These are phyloP conservation scores for Bombylius major DNA, from an alignment of 2,888 invertebrate genomes.

Conservation along the genomic window DNA sequence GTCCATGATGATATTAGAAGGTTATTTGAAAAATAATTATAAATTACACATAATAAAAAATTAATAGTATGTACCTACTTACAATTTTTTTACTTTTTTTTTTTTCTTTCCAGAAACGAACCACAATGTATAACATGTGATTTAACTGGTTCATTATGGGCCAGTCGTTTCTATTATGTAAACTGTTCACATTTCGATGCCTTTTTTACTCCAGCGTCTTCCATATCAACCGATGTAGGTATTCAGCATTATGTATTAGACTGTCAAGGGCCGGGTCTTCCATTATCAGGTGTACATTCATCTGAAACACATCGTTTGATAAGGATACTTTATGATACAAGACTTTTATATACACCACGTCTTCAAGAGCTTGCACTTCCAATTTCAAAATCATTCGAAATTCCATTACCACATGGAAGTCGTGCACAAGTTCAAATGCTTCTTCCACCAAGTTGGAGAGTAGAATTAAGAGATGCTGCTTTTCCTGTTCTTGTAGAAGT, in stretches of 20 bases:
- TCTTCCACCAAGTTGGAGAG: slow-evolving; percentile 79
- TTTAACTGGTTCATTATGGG: slow-evolving; percentile 59
- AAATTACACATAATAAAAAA: not conserved
- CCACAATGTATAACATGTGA: slow-evolving; percentile 82
- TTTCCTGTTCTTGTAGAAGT: slow-evolving; percentile 83
- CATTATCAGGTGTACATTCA: slow-evolving; percentile 66
- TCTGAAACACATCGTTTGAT: slow-evolving; percentile 63
- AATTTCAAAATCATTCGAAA: slow-evolving; percentile 67
- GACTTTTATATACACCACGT: slow-evolving; percentile 50
- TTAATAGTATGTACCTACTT: no score
- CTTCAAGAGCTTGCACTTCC: slow-evolving; percentile 72
- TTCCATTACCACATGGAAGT: slow-evolving; percentile 72
- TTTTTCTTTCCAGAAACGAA: slow-evolving; percentile 39
- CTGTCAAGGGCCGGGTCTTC: slow-evolving; percentile 86
- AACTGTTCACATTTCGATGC: slow-evolving; percentile 82
- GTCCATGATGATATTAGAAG: slow-evolving; percentile 53
- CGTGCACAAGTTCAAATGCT: slow-evolving; percentile 78
- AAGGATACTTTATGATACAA: slow-evolving; percentile 63
- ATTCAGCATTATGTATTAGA: slow-evolving; percentile 58
- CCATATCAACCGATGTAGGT: slow-evolving; percentile 31
- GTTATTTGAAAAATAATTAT: slow-evolving; percentile 23
- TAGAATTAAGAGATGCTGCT: slow-evolving; percentile 72
- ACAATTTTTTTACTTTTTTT: not conserved
- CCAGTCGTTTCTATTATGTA: slow-evolving; percentile 64
- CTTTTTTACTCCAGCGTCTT: slow-evolving; percentile 47